Conservation (phyloP, 1,140 invertebrate genomes). For the Magallana angulata region DNA sequence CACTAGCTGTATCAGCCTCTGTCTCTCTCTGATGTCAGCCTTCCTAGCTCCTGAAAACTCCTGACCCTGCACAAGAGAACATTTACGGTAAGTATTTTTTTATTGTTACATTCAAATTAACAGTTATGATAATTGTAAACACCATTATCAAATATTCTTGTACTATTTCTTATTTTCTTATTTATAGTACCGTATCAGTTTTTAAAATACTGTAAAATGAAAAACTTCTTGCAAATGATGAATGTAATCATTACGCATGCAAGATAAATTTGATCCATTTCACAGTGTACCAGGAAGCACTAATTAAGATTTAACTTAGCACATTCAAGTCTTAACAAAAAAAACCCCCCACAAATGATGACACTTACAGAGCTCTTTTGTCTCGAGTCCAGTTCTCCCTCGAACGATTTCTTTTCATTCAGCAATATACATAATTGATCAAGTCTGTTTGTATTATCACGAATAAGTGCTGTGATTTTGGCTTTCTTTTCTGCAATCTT, state of each 20-base stretch:
- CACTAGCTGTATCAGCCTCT: constrained; percentile 78
- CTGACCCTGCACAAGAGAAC: constrained; percentile 70
- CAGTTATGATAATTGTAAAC: no score
- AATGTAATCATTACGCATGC: neutral
- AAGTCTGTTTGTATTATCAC: constrained; percentile 77
- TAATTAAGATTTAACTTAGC: no score
- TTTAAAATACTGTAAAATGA: neutral
- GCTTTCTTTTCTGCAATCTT: constrained; percentile 72
- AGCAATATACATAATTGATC: constrained; percentile 76
- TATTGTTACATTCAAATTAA: no score
- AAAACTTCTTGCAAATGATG: neutral
- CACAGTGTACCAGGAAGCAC: no score
- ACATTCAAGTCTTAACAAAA: no score
- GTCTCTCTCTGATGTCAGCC: constrained; percentile 75
- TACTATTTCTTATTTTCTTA: neutral
- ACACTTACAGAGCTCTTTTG: constrained; percentile 77
- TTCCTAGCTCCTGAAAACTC: constrained; percentile 76
- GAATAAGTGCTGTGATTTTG: constrained; percentile 73
- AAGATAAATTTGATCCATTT: no score
- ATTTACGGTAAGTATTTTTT: neutral
- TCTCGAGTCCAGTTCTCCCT: constrained; percentile 72
- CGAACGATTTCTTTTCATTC: constrained; percentile 73
- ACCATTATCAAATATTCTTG: neutral
- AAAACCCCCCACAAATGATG: no score
- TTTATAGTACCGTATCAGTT: neutral